Evolutionary conservation across 2,888 invertebrate genomes (phyloP).

Genomic region (Byasa hedistus): DNA sequence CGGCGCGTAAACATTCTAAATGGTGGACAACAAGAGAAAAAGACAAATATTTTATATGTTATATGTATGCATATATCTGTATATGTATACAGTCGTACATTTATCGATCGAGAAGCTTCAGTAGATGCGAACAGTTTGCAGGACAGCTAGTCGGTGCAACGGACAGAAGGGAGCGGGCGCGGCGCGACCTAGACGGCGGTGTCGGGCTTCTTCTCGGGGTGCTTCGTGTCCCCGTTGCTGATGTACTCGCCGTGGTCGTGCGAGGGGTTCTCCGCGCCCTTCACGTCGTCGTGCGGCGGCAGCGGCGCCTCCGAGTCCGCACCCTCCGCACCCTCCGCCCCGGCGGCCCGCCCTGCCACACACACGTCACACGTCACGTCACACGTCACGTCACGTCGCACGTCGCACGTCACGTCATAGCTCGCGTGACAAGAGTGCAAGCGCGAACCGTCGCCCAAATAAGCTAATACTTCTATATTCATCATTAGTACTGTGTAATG

Average conservation of each 20-base stretch:
- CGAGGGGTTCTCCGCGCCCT: constrained; percentile 80
- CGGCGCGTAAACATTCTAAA: constrained; percentile 35
- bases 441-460: no score
- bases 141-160: constrained; percentile 12
- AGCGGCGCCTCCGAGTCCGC: constrained; percentile 82
- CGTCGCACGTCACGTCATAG: no score
- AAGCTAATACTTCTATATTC: no score
- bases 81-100: constrained; percentile 15
- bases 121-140: constrained; percentile 29
- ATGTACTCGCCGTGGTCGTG: constrained; percentile 82
- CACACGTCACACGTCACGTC: constrained; percentile 56
- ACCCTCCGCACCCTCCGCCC: constrained; percentile 82
- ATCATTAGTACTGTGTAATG: no score
- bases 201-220: constrained; percentile 75
- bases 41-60: constrained; percentile 30
- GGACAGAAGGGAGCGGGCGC: no score
- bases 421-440: no score
- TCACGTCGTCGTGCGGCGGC: constrained; percentile 78
- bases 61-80: constrained; percentile 9
- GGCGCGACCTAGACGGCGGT: constrained; percentile 72
- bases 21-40: constrained; percentile 36
- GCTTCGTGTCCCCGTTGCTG: constrained; percentile 77
- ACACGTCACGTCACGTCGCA: no score
- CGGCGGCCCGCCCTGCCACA: constrained; percentile 81
- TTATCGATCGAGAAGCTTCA: constrained; percentile 31